Conservation (phyloP, 2,113 vertebrate genomes). For the Odocoileus virginianus region DNA sequence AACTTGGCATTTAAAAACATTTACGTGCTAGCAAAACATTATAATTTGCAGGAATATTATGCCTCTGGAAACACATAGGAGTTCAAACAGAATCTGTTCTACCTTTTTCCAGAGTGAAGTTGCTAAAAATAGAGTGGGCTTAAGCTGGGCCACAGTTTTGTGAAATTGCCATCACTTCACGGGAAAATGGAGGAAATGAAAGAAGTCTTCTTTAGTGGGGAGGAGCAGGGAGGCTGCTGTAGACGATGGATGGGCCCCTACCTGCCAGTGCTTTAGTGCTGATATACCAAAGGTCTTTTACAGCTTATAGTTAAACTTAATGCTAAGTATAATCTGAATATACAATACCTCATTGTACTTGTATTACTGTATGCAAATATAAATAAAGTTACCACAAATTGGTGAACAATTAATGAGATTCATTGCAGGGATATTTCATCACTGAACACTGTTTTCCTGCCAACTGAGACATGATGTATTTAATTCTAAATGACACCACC, state of each 20-base stretch:
- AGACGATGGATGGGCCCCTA: neutral
- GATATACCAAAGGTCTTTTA: neutral
- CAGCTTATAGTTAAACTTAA: neutral
- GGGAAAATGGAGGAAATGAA: constrained; percentile 50
- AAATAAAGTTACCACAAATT: constrained; percentile 74
- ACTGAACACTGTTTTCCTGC: constrained; percentile 71
- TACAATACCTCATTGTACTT: neutral
- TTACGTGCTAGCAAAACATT: constrained; percentile 37
- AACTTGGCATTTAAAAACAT: constrained; percentile 41
- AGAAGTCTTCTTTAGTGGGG: neutral
- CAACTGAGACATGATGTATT: constrained; percentile 76
- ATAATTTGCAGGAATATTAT: constrained; percentile 40
- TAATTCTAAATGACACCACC: constrained; percentile 82
- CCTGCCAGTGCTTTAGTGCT: neutral
- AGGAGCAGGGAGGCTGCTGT: neutral
- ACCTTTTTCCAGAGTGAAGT: constrained; percentile 43
- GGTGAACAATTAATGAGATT: constrained; percentile 77
- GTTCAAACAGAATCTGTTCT: constrained; percentile 17
- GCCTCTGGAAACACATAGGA: constrained; percentile 28
- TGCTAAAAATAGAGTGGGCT: constrained; percentile 52
- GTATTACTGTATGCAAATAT: constrained; percentile 60
- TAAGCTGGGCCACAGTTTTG: constrained; percentile 12
- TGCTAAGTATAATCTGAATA: constrained; percentile 46
- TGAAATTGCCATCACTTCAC: constrained; percentile 53
- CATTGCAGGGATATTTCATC: constrained; percentile 67